Conservation (phyloP, 1,140 invertebrate genomes). For the Euglossa dilemma region DNA sequence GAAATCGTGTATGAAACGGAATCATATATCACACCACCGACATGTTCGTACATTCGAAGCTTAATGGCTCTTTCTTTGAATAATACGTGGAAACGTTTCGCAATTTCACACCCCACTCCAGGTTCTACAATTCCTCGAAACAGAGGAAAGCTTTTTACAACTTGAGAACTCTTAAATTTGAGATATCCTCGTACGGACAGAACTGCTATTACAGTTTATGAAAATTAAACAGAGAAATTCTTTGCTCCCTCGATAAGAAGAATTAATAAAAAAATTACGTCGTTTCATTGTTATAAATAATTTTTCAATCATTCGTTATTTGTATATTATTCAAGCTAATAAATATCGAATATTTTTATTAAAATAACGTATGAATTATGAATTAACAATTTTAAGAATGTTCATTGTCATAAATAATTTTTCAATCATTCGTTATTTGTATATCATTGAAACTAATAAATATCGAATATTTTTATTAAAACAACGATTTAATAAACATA, state of each 20-base stretch:
- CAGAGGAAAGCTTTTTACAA: constrained; percentile 16
- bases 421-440: neutral
- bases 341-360: neutral
- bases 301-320: too few relatives aligned
- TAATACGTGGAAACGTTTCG: constrained; percentile 6
- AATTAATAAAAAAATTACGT: too few relatives aligned
- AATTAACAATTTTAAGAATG: neutral
- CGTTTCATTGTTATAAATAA: too few relatives aligned
- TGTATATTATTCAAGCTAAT: too few relatives aligned
- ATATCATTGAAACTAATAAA: too few relatives aligned
- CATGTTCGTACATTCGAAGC: neutral
- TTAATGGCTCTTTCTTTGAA: constrained; percentile 18
- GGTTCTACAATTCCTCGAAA: constrained; percentile 5
- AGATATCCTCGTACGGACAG: neutral
- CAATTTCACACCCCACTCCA: neutral
- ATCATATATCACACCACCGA: neutral
- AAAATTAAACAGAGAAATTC: neutral
- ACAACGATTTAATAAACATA: too few relatives aligned
- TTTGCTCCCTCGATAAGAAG: neutral
- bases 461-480: too few relatives aligned
- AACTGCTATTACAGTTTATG: neutral
- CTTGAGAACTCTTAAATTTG: neutral
- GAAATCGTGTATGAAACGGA: neutral
- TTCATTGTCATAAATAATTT: too few relatives aligned
- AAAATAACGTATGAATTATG: neutral